Percentiles rank a stretch among this genome's conserved stretches.
phyloP scores from a whole-genome alignment of 1,140 invertebrate genomes.

The Phymastichus coffea region DNA sequence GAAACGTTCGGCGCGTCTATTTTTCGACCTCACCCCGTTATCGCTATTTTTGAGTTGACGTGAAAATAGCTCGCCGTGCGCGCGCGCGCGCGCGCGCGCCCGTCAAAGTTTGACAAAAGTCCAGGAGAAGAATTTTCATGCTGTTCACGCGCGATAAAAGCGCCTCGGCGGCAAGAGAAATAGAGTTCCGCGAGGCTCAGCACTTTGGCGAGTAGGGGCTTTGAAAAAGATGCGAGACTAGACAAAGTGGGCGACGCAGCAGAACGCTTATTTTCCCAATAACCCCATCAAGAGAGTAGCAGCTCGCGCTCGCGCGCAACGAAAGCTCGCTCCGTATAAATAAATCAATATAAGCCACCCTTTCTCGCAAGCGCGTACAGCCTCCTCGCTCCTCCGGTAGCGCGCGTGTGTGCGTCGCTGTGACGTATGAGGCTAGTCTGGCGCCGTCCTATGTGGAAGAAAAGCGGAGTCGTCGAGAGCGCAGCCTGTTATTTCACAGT shows the following conservation, averaged over 20 bases:
- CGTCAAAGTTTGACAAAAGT: too few species aligned
- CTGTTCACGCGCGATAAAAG: too few species aligned
- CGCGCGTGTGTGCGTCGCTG: too few species aligned
- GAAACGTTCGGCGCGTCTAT: too few species aligned
- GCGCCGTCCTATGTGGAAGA: too few species aligned
- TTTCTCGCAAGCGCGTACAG: conserved; percentile 27
- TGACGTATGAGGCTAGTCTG: conserved; percentile 51
- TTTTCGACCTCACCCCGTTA: too few species aligned
- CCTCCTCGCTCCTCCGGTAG: conserved; percentile 27
- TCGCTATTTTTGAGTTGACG: too few species aligned
- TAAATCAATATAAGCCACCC: conserved; percentile 55
- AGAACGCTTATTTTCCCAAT: conserved; percentile 42
- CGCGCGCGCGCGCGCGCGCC: too few species aligned
- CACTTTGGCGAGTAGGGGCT: neutral
- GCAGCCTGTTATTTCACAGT: conserved; percentile 57
- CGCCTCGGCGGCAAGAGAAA: neutral
- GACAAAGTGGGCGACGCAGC: conserved; percentile 21
- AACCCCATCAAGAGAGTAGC: conserved; percentile 44
- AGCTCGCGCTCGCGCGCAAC: conserved; percentile 23
- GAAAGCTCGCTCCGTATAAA: conserved; percentile 40
- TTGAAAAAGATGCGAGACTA: neutral
- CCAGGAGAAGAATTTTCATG: too few species aligned
- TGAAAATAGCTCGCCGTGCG: too few species aligned
- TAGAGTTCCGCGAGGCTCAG: conserved; percentile 5
- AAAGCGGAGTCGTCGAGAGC: too few species aligned